Evolutionary conservation across 2,113 vertebrate genomes (phyloP).

Genomic region (Cryptomyrus ogoouensis): DNA sequence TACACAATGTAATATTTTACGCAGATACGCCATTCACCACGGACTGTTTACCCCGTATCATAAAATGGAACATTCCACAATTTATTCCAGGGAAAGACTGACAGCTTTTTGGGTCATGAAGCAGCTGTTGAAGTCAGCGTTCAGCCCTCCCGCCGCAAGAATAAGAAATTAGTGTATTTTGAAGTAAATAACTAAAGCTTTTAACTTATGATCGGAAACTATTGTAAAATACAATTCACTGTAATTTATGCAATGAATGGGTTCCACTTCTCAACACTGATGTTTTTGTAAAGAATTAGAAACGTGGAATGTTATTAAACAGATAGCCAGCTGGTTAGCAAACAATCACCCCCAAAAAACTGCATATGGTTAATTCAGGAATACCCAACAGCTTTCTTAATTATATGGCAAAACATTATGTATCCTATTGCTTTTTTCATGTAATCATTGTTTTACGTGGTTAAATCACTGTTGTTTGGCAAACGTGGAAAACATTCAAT

Average conservation of each 20-base stretch:
- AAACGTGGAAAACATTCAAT: neutral
- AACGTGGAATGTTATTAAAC: slow-evolving; percentile 5
- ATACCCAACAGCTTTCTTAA: slow-evolving; percentile 3
- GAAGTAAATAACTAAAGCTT: slow-evolving; percentile 74
- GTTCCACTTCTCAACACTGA: neutral
- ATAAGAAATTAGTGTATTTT: slow-evolving; percentile 81
- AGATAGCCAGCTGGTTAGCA: neutral
- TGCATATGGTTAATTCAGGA: slow-evolving; percentile 7
- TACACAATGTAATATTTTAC: neutral
- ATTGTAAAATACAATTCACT: slow-evolving; percentile 38
- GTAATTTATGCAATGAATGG: slow-evolving; percentile 18
- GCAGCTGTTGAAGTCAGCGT: slow-evolving; percentile 78
- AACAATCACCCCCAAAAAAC: neutral
- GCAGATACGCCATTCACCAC: neutral
- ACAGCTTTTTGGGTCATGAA: slow-evolving; percentile 86
- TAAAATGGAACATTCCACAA: slow-evolving; percentile 69
- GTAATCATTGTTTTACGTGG: neutral
- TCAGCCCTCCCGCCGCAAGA: slow-evolving; percentile 68
- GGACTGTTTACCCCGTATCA: slow-evolving; percentile 38
- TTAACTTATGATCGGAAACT: slow-evolving; percentile 48
- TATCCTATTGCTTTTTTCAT: neutral
- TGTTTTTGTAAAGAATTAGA: neutral
- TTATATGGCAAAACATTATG: neutral
- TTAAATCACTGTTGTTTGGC: neutral
- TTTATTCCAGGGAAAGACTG: slow-evolving; percentile 85